Conservation (phyloP, 2,888 invertebrate genomes). For the Sceliomorpha sp. region DNA sequence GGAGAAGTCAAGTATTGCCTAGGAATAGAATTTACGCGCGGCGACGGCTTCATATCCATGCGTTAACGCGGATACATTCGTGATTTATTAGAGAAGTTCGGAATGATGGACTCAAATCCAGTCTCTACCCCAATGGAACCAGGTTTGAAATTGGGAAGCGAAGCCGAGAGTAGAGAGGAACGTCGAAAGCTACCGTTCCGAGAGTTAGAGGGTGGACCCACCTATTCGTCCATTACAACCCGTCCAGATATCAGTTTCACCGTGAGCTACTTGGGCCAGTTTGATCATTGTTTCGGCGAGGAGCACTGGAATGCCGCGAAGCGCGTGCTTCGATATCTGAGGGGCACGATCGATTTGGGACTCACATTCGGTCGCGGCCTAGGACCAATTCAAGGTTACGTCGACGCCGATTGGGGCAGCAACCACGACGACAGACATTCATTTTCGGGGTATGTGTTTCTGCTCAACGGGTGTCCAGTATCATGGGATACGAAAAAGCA, state of each 20-base stretch:
- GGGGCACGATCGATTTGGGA: too few species aligned
- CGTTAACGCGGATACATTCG: constrained; percentile 23
- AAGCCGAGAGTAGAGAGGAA: neutral
- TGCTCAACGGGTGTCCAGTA: too few species aligned
- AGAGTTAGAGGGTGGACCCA: constrained; percentile 17
- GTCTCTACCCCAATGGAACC: constrained; percentile 23
- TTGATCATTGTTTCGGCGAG: neutral
- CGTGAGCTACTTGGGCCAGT: constrained; percentile 31
- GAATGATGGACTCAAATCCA: constrained; percentile 34
- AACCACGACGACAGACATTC: too few species aligned
- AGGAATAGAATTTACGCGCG: constrained; percentile 20
- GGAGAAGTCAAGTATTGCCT: constrained; percentile 22
- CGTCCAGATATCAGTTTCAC: constrained; percentile 27
- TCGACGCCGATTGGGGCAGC: too few species aligned
- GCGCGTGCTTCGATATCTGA: too few species aligned
- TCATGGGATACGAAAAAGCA: too few species aligned
- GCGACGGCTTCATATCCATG: neutral
- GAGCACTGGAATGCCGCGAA: too few species aligned
- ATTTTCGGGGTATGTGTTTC: too few species aligned
- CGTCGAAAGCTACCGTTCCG: constrained; percentile 17
- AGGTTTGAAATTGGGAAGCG: neutral
- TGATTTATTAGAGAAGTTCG: constrained; percentile 12
- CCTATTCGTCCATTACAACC: constrained; percentile 19
- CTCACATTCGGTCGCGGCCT: too few species aligned
- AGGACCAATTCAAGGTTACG: too few species aligned